Percentiles rank a stretch among this genome's conserved stretches.
These are phyloP conservation scores for Arge pagana DNA, from an alignment of 2,888 invertebrate genomes.

Conservation along the genomic window DNA sequence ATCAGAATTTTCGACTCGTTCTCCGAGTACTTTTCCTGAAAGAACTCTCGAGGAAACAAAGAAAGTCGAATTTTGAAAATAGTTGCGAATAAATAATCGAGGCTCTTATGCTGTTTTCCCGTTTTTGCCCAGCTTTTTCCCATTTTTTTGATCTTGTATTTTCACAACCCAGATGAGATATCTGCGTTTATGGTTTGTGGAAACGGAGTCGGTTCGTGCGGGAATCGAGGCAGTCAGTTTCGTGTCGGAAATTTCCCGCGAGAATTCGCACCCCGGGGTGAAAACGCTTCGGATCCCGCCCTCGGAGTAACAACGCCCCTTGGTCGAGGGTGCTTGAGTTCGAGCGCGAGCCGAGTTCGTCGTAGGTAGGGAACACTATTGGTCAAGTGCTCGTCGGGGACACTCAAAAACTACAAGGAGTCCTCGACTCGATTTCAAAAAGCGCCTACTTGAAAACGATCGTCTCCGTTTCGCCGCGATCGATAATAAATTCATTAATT, in stretches of 20 bases:
- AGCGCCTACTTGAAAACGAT: slow-evolving; percentile 8
- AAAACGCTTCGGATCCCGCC: slow-evolving; percentile 38
- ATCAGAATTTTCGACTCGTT: no score
- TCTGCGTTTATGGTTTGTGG: no score
- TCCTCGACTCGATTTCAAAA: slow-evolving; percentile 36
- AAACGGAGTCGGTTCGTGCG: slow-evolving; percentile 11
- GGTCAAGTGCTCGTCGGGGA: slow-evolving; percentile 58
- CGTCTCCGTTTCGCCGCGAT: no score
- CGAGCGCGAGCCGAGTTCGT: slow-evolving; percentile 37
- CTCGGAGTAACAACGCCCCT: slow-evolving; percentile 42
- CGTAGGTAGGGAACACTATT: slow-evolving; percentile 54
- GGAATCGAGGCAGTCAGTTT: slow-evolving; percentile 20
- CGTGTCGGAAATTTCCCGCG: slow-evolving; percentile 31
- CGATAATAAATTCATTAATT: no score
- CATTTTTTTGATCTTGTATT: no score
- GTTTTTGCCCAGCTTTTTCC: no score
- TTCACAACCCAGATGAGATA: no score
- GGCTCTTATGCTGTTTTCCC: no score
- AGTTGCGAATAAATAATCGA: no score
- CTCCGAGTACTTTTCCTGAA: no score
- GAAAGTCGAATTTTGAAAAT: no score
- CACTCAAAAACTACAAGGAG: slow-evolving; percentile 52
- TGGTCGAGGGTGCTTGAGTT: slow-evolving; percentile 50
- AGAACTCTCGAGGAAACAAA: no score
- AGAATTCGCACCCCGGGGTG: slow-evolving; percentile 31